phyloP scores from a whole-genome alignment of 2,888 invertebrate species.

The Cheilosia urbana region DNA sequence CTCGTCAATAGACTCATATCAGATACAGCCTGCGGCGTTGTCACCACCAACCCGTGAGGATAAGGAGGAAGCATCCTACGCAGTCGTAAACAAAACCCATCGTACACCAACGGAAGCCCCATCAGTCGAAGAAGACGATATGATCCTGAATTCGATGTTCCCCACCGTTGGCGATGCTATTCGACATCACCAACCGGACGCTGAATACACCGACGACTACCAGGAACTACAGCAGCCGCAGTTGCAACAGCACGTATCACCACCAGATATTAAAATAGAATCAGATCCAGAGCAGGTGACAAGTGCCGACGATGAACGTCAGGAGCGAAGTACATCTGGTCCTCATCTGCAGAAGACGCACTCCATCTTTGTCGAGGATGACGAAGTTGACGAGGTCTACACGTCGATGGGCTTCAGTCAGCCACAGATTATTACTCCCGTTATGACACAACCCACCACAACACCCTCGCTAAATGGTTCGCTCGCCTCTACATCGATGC shows the following conservation, averaged over 20 bases:
- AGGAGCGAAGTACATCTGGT: constrained; percentile 82
- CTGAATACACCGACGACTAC: constrained; percentile 63
- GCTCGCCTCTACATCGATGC: constrained; percentile 76
- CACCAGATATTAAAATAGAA: constrained; percentile 59
- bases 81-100: constrained; percentile 65
- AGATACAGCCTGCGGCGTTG: constrained; percentile 51
- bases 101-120: constrained; percentile 36
- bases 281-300: constrained; percentile 58
- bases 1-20: constrained; percentile 60
- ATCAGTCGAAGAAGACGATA: constrained; percentile 62
- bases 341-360: constrained; percentile 77
- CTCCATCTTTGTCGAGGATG: constrained; percentile 78
- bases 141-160: constrained; percentile 76
- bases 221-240: neutral
- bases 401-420: constrained; percentile 55
- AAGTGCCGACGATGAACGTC: constrained; percentile 83
- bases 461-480: constrained; percentile 10
- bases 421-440: constrained; percentile 41
- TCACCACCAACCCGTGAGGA: constrained; percentile 75
- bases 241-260: neutral
- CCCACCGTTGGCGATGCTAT: constrained; percentile 77
- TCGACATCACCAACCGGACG: constrained; percentile 67
- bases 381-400: constrained; percentile 57
- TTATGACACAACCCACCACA: constrained; percentile 17
- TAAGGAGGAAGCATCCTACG: constrained; percentile 75